Base-by-base conservation (phyloP, 2,888 invertebrate species). In the Norana najaformis region DNA sequence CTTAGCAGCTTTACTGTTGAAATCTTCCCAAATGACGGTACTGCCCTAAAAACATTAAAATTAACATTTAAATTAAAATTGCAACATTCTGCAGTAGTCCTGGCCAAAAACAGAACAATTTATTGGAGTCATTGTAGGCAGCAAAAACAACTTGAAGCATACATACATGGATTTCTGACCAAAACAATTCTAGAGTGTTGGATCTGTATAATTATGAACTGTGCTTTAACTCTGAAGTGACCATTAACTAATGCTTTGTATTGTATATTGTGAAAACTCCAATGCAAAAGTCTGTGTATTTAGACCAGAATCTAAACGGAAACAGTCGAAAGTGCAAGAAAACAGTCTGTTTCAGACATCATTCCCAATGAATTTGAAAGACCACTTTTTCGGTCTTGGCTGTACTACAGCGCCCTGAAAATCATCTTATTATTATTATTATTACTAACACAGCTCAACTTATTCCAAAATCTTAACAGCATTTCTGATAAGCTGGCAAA, bases 1-100 rank as follows among this genome's bases (percentile, higher is more conserved):
- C 95, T 99, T 99, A 89, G 97, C 97, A 90, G 99, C 98, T 96
- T 98, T 98, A 90, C 97, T 96, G 94, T 97, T 97, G 93, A 98
- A 97, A 95, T 98, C 98, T 95, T 98, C 98, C 98, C 98, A 98
- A 94, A 98, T 96, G 90, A 98, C 98, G 93, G 98, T 96, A 93
- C 98, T 97, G 95, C 97, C 97, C 98, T 98, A 97, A 93, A 97
- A 96, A 90, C 41, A 90, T 34, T 91, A 91, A 88, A 90, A 39
- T 30, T 30, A 85, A 69, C 85, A 36, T 90, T 83, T 5, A 30
- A 36, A 83, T 36, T 37, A 83, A 35, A 35, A 35, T 16, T 20
- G n/a, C 34, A 83, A 83, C 53, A 18, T 16, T 18, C 53, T 53
- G 16, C 53, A 23, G 23, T 53, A 53, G 23, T 53, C 53, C n/a